Conservation (phyloP, 2,797 vertebrate genomes). For the Myotis findleyi region DNA sequence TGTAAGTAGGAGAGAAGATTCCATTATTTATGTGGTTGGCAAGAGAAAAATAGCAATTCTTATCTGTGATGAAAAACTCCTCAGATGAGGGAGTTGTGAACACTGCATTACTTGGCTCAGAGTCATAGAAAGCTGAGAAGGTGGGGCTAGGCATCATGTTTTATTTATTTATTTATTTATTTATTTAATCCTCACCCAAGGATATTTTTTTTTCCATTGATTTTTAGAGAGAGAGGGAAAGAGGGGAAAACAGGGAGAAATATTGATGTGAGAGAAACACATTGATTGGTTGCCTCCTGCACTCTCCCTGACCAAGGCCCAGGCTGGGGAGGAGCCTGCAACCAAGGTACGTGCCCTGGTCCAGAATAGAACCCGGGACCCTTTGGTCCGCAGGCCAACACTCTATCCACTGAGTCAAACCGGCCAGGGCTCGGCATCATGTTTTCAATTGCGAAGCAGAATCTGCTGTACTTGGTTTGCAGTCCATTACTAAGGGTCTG, state of each 20-base stretch:
- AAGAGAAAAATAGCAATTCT: conserved; percentile 39
- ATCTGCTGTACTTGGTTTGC: background rate
- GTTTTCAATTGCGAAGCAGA: background rate
- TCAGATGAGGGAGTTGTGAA: background rate
- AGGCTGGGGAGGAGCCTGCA: no score
- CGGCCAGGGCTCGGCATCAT: background rate
- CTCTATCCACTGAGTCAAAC: no score
- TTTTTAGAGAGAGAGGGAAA: no score
- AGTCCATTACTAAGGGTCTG: background rate
- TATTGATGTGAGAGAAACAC: no score
- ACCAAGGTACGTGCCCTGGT: no score
- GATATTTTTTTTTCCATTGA: no score
- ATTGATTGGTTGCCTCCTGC: no score
- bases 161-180: background rate
- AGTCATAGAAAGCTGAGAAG: conserved; percentile 20
- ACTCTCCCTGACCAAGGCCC: no score
- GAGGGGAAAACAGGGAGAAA: no score
- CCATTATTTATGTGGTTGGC: background rate
- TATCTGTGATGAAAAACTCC: conserved; percentile 15
- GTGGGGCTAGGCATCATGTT: background rate
- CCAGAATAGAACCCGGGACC: no score
- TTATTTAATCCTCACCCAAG: no score
- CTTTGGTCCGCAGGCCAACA: no score
- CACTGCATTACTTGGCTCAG: background rate
- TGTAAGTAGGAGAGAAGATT: background rate